Conservation (phyloP, 2,888 invertebrate species). For the Tethea ocularis region DNA sequence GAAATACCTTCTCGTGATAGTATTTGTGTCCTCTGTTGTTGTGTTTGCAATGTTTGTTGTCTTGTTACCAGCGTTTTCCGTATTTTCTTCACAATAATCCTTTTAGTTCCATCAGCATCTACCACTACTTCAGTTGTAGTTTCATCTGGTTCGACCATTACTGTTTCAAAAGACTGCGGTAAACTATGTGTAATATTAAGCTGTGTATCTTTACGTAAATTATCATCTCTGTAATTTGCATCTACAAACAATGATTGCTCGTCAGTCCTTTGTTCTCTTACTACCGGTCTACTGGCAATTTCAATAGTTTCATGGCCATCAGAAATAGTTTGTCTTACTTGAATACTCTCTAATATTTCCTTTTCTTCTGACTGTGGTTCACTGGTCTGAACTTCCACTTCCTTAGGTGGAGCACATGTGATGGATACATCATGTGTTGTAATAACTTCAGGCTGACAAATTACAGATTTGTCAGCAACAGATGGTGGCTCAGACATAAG, state of each 20-base stretch:
- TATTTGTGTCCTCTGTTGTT: conserved; percentile 82
- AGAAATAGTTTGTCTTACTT: conserved; percentile 85
- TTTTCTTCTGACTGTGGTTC: conserved; percentile 76
- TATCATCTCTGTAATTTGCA: conserved; percentile 87
- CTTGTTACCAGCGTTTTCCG: conserved; percentile 87
- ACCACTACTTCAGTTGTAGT: conserved; percentile 92
- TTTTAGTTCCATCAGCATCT: conserved; percentile 91
- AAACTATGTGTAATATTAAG: conserved; percentile 88
- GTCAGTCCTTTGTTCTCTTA: conserved; percentile 71
- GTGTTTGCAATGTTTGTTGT: conserved; percentile 86
- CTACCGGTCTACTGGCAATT: conserved; percentile 86
- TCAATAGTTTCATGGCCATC: conserved; percentile 88
- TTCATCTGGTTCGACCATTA: conserved; percentile 92
- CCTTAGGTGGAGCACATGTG: conserved; percentile 80
- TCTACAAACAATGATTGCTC: conserved; percentile 88
- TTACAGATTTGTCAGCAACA: conserved; percentile 70
- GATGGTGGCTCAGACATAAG: conserved; percentile 73
- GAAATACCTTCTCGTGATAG: conserved; percentile 84
- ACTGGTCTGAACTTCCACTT: conserved; percentile 86
- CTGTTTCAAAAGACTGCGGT: conserved; percentile 91
- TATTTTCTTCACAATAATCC: conserved; percentile 90
- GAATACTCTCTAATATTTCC: conserved; percentile 85
- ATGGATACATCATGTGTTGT: conserved; percentile 78
- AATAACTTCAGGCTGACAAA: conserved; percentile 63
- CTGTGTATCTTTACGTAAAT: conserved; percentile 84